Percentiles rank a stretch among this genome's conserved stretches.
Evolutionary conservation across 2,888 invertebrate species (phyloP).

Genomic region (Drosophila anceps): DNA sequence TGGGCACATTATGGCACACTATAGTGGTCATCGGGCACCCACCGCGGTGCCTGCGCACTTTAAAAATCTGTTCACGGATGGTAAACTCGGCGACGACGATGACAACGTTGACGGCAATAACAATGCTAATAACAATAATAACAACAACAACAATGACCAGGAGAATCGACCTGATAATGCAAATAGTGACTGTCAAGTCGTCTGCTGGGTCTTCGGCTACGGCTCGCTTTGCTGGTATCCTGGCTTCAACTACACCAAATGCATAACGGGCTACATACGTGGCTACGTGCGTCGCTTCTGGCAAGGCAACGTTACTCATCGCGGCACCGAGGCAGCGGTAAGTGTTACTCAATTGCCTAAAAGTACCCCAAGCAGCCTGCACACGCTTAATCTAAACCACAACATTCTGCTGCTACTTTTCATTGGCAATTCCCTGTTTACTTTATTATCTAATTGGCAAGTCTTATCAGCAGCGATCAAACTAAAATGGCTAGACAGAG

Average conservation of each 20-base stretch:
- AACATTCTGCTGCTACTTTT: background rate
- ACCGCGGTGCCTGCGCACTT: constrained; percentile 75
- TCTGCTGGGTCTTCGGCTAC: constrained; percentile 96
- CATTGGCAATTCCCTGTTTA: constrained; percentile 2
- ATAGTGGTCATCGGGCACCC: constrained; percentile 60
- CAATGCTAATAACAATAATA: constrained; percentile 13
- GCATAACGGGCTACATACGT: constrained; percentile 90
- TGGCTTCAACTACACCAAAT: constrained; percentile 93
- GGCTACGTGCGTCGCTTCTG: constrained; percentile 95
- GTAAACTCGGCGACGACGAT: constrained; percentile 65
- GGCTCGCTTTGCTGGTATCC: constrained; percentile 98
- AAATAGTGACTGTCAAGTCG: constrained; percentile 52
- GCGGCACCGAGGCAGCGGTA: constrained; percentile 91
- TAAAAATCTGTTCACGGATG: constrained; percentile 80
- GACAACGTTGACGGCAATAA: constrained; percentile 30
- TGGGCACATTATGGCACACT: constrained; percentile 63
- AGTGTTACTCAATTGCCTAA: constrained; percentile 34
- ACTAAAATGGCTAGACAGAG: constrained; percentile 1
- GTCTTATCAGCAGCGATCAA: constrained; percentile 24
- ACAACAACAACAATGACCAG: constrained; percentile 46
- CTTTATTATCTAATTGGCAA: constrained; percentile 23
- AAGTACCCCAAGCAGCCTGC: background rate
- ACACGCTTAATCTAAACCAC: background rate
- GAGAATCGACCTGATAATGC: constrained; percentile 56
- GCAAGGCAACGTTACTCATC: constrained; percentile 95